Base-by-base conservation (phyloP, 2,888 invertebrate species). In the Agrotis clavis region DNA sequence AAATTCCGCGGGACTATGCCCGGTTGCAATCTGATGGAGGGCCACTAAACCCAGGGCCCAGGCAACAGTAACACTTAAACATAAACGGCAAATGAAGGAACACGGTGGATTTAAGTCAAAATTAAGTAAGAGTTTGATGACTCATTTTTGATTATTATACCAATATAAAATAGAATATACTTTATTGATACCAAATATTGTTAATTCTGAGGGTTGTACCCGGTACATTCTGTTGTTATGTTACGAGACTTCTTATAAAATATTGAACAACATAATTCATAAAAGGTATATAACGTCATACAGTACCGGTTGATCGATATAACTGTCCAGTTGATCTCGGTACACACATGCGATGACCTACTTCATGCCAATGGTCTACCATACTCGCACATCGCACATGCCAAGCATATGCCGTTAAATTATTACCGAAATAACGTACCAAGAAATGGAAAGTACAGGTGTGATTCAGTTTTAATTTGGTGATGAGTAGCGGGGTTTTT, bases 401-500 rank as follows among this genome's bases (percentile, higher is more conserved):
- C 57, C n/a, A n/a, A 57, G 66, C 63, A 62, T 71, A 66, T 71
- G 67, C 86, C 84, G 86, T 89, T 86, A 86, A 88, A 84, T 81
- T 78, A 81, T 82, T 79, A 88, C 84, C 86, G 85, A 81, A 86
- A 75, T 88, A 83, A 85, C 74, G 81, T 72, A 82, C 83, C 74
- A 67, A 73, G 67, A 75, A 75, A 76, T 66, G 68, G 77, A 76
- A 79, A 73, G 80, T 79, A 62, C 47, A 3, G 16, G 9, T 57
- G 18, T 66, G 53, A 62, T 59, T 82, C 21, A 1, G 62, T 48
- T 82, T 70, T 50, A 59, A 59, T 81, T 77, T 77, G 1, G 18
- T 21, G 50, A 56, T 45, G 30, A 1, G 53, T 63, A 30, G 16
- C 5, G 74, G 35, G 48, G 11, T 41, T 61, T 68, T 66, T n/a